Evolutionary conservation across 2,113 vertebrate species (phyloP).

Genomic region (Bubo blakistoni): DNA sequence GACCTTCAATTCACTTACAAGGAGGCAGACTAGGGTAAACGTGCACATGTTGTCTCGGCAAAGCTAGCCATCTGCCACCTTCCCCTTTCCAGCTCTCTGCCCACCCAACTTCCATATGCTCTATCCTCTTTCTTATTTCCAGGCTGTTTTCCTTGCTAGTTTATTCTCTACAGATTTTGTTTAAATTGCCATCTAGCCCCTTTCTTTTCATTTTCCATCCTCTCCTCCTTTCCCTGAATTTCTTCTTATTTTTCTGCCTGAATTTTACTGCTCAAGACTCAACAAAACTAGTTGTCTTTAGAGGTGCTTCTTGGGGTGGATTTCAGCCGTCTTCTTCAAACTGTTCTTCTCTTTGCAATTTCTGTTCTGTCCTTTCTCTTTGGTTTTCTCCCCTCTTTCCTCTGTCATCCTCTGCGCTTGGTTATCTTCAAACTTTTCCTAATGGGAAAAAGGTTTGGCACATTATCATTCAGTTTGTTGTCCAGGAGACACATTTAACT

Average conservation of each 20-base stretch:
- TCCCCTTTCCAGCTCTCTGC: background rate
- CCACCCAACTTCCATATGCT: background rate
- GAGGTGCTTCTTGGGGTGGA: background rate
- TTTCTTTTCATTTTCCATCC: background rate
- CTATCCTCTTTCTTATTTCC: background rate
- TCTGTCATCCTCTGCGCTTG: background rate
- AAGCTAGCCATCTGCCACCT: background rate
- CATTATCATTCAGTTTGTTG: rapidly evolving
- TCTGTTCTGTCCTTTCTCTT: background rate
- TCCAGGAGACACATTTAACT: background rate
- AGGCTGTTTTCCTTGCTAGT: background rate
- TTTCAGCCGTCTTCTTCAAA: background rate
- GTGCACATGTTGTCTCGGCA: rapidly evolving
- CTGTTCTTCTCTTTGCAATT: background rate
- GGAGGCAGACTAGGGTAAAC: background rate
- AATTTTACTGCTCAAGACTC: background rate
- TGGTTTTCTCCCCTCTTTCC: background rate
- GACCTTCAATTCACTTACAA: background rate
- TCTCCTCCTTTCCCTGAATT: background rate
- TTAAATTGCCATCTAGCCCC: background rate
- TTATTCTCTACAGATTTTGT: background rate
- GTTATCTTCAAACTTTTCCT: background rate
- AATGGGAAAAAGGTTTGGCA: background rate
- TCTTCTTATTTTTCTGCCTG: background rate
- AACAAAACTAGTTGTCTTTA: background rate